Evolutionary conservation across 2,888 invertebrate genomes (phyloP).

Genomic region (Eupithecia subfuscata): DNA sequence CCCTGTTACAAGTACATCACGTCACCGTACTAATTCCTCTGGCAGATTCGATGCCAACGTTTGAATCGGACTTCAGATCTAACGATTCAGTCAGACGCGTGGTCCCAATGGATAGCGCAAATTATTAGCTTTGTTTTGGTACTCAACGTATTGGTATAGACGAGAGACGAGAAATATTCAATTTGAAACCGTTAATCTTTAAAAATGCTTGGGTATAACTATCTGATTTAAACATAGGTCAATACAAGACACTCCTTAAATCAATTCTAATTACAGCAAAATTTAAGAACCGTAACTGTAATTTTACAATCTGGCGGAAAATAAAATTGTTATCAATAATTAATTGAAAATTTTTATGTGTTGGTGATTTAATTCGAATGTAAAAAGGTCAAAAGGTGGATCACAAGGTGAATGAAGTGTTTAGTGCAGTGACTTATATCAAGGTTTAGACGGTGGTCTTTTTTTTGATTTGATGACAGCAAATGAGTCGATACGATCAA

Average conservation of each 20-base stretch:
- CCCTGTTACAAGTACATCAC: constrained; percentile 55
- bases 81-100: constrained; percentile 68
- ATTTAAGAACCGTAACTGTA: background rate
- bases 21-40: constrained; percentile 68
- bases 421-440: constrained; percentile 29
- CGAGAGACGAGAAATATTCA: background rate
- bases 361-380: background rate
- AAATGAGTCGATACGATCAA: constrained; percentile 36
- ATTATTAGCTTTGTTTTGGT: constrained; percentile 26
- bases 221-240: background rate
- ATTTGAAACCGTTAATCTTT: background rate
- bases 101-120: constrained; percentile 48
- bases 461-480: constrained; percentile 8
- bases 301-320: background rate
- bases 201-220: background rate
- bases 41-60: constrained; percentile 68
- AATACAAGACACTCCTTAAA: background rate
- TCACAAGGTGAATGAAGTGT: constrained; percentile 23
- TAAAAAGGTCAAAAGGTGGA: constrained; percentile 34
- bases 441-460: constrained; percentile 16
- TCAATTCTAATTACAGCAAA: background rate
- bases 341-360: background rate
- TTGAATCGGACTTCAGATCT: constrained; percentile 66
- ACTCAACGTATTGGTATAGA: background rate
- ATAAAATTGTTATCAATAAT: background rate